Percentiles rank a stretch among this genome's conserved stretches.
Conservation (phyloP, 2,113 vertebrate genomes). For the Equus przewalskii region DNA sequence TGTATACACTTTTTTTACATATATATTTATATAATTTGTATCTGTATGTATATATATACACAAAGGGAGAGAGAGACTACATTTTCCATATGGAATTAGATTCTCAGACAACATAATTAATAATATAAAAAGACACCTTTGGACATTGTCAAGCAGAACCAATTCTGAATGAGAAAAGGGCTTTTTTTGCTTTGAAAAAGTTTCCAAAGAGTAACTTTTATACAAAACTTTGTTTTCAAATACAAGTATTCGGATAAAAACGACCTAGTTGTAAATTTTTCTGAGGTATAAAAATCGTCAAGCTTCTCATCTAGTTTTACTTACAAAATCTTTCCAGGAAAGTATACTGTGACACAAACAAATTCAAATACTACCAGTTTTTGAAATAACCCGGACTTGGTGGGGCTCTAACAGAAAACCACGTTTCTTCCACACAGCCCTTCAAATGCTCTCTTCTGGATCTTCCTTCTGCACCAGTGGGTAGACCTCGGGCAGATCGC, state of each 20-base stretch:
- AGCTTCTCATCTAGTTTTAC: not conserved
- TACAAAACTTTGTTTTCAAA: slow-evolving; percentile 23
- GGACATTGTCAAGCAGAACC: not conserved
- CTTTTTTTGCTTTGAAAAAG: not conserved
- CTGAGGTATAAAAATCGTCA: not conserved
- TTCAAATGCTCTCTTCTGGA: not conserved
- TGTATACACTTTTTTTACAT: not conserved
- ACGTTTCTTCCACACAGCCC: not conserved
- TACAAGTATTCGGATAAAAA: slow-evolving; percentile 12
- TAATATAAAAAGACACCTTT: not conserved
- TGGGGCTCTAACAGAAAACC: not conserved
- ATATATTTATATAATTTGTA: not conserved
- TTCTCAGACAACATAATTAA: not conserved
- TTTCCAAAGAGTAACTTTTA: slow-evolving; percentile 1
- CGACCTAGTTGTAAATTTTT: slow-evolving; percentile 23
- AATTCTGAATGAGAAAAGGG: not conserved
- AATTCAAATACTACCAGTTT: slow-evolving; percentile 1
- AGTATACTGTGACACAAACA: not conserved
- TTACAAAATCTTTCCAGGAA: slow-evolving; percentile 5
- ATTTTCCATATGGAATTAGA: not conserved
- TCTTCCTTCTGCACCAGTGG: not conserved
- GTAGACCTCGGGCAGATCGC: not conserved
- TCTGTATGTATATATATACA: not conserved
- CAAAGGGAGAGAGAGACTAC: not conserved
- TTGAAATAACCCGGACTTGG: not conserved